Conservation (phyloP, 2,113 vertebrate species). For the Dipodomys ordii region DNA sequence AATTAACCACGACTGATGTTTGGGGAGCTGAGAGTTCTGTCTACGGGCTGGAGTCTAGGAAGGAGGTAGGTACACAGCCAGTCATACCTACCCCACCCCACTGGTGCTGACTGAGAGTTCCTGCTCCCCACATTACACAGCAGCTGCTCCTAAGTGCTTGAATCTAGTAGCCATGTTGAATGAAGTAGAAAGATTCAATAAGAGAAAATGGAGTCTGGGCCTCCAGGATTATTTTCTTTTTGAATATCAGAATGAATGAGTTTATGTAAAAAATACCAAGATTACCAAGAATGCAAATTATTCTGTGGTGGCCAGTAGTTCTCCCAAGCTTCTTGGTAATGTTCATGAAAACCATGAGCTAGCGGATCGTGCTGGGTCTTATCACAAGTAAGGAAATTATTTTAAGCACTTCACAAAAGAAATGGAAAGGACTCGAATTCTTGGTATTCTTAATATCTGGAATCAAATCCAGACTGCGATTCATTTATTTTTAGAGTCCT, state of each 20-base stretch:
- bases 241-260: neutral
- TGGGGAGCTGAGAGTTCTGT: neutral
- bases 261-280: neutral
- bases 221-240: neutral
- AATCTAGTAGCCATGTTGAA: neutral
- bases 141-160: neutral
- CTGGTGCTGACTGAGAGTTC: too few relatives aligned
- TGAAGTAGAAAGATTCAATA: neutral
- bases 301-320: neutral
- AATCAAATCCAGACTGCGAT: neutral
- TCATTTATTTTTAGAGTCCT: slow-evolving; percentile 19
- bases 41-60: neutral
- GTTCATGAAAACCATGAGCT: neutral
- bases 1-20: too few relatives aligned
- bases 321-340: neutral
- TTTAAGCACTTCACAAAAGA: slow-evolving; percentile 30
- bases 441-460: neutral
- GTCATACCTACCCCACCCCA: neutral
- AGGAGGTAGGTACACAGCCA: accelerated
- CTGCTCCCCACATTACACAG: neutral
- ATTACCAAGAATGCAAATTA: neutral
- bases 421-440: neutral
- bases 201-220: neutral
- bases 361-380: neutral
- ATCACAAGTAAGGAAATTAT: neutral